Evolutionary conservation across 2,888 invertebrate species (phyloP), one percentile per base, ranked within the genome.

Genomic region (Hermaeophaga mercurialis): DNA sequence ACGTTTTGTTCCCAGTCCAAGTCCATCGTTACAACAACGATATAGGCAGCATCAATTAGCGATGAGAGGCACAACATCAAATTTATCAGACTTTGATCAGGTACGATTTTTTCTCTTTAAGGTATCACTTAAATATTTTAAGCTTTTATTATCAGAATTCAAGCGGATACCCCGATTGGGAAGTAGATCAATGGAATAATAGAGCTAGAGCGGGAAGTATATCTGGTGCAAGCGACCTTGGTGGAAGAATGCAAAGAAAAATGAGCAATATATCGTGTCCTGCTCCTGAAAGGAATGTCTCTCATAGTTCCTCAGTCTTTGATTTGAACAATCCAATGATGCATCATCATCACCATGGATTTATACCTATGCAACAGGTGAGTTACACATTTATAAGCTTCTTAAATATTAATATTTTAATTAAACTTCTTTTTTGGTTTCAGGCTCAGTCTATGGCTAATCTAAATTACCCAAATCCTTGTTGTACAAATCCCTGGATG

Each of bases 381-480:
- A 71, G 22, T 9, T 8, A 52, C 0, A 22, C 6, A 22, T 22
- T n/a, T n/a, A n/a, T n/a, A n/a, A n/a, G n/a, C n/a, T n/a, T n/a
- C n/a, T n/a, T n/a, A n/a, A n/a, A n/a, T n/a, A n/a, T n/a, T n/a
- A n/a, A n/a, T n/a, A n/a, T n/a, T n/a, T 28, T 41, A 39, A 3
- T 17, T 33, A 14, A 2, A 34, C 22, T 22, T 1, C 28, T 45
- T 14, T 38, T 36, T 46, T 49, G 38, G 33, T 73, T 75, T n/a
- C 68, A 88, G 87, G 85, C 87, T 0, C 88, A 88, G 67, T 88
- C 88, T 0, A 82, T 87, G 82, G 87, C 87, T 0, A 87, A 88
- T 46, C 70, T 89, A 5, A 84, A 84, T 69, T 85, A 84, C 63
- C 81, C 82, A 19, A 80, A 81, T 22, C 80, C 80, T 41, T 85